Percentiles rank a stretch among this genome's conserved stretches.
phyloP scores from a whole-genome alignment of 53 echinoderm and acorn worm species.

The Mesocentrotus franciscanus region DNA sequence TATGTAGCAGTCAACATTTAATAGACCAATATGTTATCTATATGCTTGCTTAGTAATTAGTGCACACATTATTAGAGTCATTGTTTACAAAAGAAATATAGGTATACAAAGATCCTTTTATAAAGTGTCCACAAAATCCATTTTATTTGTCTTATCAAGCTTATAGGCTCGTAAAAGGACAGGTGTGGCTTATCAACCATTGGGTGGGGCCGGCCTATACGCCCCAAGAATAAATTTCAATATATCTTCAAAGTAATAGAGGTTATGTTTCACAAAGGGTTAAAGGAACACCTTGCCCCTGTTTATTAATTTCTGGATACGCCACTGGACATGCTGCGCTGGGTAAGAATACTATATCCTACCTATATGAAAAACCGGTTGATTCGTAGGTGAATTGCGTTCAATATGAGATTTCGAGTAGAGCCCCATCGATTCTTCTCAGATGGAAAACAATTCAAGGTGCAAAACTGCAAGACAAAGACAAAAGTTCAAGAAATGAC shows the following conservation, averaged over 20 bases:
- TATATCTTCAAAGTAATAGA: neutral
- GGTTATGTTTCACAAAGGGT: neutral
- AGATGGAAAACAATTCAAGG: neutral
- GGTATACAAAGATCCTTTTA: too few relatives aligned
- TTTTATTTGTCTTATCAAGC: too few relatives aligned
- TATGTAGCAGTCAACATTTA: neutral
- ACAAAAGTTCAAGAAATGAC: neutral
- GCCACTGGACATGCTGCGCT: neutral
- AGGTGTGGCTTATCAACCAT: neutral
- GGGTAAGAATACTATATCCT: neutral
- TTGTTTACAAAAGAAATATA: neutral
- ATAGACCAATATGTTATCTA: neutral
- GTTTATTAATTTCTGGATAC: too few relatives aligned
- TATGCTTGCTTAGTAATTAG: neutral
- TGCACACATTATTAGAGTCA: neutral
- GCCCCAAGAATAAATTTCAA: neutral
- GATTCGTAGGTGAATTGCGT: neutral
- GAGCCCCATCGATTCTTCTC: slow-evolving; percentile 29
- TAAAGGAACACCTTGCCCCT: too few relatives aligned
- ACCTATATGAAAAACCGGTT: neutral
- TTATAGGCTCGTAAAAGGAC: too few relatives aligned
- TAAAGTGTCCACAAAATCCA: too few relatives aligned
- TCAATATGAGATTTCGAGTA: slow-evolving; percentile 14
- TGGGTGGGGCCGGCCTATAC: neutral
- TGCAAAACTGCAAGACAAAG: neutral